These are phyloP conservation scores for Quadroppia sp. DNA, from an alignment of 2,888 invertebrate species.

Conservation along the genomic window DNA sequence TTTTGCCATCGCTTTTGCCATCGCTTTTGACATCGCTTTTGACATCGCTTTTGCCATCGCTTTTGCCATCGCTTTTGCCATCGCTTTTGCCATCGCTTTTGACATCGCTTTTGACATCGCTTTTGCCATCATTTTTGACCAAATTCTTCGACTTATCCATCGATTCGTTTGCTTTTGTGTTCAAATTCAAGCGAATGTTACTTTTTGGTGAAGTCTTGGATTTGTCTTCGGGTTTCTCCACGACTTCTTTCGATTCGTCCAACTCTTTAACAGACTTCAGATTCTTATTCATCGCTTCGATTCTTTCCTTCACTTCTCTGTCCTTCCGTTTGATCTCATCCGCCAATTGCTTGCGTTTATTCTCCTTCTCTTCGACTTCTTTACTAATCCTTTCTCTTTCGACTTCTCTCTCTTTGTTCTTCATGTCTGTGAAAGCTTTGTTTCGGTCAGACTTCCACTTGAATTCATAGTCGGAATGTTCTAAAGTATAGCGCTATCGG, in stretches of 20 bases:
- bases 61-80: too few relatives aligned
- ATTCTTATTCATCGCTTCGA: conserved; percentile 2
- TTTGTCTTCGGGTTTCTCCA: background rate
- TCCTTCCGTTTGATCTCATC: conserved; percentile 27
- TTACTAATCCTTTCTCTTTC: background rate
- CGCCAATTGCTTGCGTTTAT: background rate
- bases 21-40: too few relatives aligned
- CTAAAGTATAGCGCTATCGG: conserved; percentile 11
- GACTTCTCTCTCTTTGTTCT: background rate
- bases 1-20: too few relatives aligned
- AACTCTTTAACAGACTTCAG: conserved; percentile 11
- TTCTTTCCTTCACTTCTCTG: background rate
- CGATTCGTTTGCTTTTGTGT: background rate
- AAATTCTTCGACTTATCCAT: background rate
- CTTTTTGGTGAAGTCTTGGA: background rate
- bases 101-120: too few relatives aligned
- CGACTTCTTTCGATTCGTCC: background rate
- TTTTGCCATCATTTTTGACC: background rate
- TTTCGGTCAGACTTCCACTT: conserved; percentile 8
- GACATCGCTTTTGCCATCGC: too few relatives aligned
- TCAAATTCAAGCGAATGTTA: conserved; percentile 5
- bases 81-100: too few relatives aligned
- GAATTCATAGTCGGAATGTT: conserved; percentile 2
- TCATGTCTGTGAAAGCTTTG: background rate
- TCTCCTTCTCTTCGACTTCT: background rate